Conservation (phyloP, 2,113 vertebrate genomes). For the Microcebus lehilahytsara region DNA sequence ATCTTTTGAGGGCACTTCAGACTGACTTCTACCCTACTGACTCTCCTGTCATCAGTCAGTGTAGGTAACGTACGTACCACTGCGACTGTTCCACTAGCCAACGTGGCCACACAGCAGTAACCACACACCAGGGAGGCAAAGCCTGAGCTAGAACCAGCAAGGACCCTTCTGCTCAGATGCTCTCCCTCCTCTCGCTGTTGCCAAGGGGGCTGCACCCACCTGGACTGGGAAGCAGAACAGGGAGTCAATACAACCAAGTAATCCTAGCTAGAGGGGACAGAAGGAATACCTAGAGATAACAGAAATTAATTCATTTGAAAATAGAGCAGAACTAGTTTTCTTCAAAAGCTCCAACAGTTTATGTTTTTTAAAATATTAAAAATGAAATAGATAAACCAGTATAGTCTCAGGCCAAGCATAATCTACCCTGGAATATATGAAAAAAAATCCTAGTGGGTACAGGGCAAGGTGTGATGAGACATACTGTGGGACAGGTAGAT, state of each 20-base stretch:
- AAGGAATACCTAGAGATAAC: background rate
- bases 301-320: background rate
- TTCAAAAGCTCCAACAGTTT: background rate
- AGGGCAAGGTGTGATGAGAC: background rate
- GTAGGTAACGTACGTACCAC: background rate
- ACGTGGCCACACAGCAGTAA: background rate
- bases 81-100: background rate
- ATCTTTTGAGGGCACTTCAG: background rate
- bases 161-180: background rate
- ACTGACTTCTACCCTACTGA: background rate
- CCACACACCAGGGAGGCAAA: background rate
- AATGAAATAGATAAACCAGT: conserved; percentile 2
- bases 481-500: background rate
- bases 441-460: background rate
- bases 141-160: background rate
- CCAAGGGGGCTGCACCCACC: background rate
- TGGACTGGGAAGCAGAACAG: background rate
- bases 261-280: background rate
- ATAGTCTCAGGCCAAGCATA: background rate
- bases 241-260: background rate
- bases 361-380: background rate
- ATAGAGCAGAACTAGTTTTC: conserved; percentile 1
- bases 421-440: background rate
- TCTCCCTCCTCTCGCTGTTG: background rate
- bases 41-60: fast-evolving